Conservation (phyloP, 2,113 vertebrate species). For the Plecturocebus donacophilus region DNA sequence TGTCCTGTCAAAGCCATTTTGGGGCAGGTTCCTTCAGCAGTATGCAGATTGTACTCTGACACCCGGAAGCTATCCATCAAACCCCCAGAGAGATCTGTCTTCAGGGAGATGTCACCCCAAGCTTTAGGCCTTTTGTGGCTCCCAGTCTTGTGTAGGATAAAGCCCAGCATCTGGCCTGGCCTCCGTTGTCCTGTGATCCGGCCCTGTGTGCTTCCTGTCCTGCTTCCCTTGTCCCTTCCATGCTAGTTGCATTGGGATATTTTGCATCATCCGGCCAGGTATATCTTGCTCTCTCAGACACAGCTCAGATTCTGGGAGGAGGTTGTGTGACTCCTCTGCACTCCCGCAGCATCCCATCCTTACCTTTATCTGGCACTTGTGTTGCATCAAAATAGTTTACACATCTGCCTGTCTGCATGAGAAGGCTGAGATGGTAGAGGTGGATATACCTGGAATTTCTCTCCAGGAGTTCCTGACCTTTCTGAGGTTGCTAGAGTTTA, state of each 20-base stretch:
- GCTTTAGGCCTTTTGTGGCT: not conserved
- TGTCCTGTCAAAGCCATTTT: not conserved
- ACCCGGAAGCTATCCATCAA: too few relatives aligned
- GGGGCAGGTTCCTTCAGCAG: not conserved
- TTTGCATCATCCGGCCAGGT: not conserved
- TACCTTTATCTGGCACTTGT: not conserved
- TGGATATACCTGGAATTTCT: not conserved
- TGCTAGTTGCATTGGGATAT: not conserved
- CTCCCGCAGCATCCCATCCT: not conserved
- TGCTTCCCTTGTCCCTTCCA: not conserved
- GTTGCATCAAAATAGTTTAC: not conserved
- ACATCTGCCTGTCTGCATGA: not conserved
- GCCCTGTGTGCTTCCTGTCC: not conserved
- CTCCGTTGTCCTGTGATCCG: not conserved
- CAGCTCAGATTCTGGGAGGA: not conserved
- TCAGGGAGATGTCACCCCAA: not conserved
- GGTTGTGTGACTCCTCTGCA: not conserved
- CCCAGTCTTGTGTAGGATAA: not conserved
- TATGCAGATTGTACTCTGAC: not conserved
- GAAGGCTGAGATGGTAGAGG: not conserved
- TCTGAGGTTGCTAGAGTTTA: not conserved
- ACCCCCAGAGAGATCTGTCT: not conserved
- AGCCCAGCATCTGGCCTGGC: not conserved
- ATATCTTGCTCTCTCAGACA: not conserved
- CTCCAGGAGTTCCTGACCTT: not conserved